A percentile compares a stretch with the other conserved stretches of the same genome.
Conservation (phyloP, 2,888 invertebrate genomes). For the Nipponacmea schrenckii region DNA sequence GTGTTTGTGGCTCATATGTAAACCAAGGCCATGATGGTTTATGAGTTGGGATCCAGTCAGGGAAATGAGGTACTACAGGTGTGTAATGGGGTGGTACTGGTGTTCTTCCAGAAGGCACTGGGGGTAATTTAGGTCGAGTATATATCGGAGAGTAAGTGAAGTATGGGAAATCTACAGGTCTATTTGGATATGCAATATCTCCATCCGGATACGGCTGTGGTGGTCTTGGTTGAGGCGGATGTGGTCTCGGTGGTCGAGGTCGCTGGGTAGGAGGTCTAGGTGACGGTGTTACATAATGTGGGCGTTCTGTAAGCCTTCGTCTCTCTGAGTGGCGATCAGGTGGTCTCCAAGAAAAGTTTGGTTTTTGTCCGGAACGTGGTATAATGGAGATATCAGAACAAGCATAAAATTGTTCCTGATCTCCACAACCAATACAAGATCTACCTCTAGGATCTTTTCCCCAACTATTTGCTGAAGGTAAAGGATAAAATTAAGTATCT, state of each 20-base stretch:
- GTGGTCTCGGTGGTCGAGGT: neutral
- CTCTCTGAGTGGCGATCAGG: neutral
- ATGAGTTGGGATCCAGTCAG: neutral
- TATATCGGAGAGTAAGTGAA: neutral
- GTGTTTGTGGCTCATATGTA: neutral
- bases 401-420: conserved; percentile 43
- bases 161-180: neutral
- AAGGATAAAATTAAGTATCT: too few relatives aligned
- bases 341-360: neutral
- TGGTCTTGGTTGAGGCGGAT: neutral
- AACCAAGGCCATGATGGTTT: neutral
- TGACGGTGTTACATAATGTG: neutral
- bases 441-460: conserved; percentile 33
- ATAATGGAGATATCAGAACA: conserved; percentile 37
- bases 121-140: neutral
- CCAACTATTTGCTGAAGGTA: conserved; percentile 43
- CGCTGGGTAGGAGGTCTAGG: neutral
- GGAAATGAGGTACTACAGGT: neutral
- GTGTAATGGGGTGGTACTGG: neutral
- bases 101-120: neutral
- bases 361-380: neutral
- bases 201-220: neutral
- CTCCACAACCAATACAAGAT: conserved; percentile 40
- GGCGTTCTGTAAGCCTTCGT: neutral
- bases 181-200: neutral